phyloP scores from a whole-genome alignment of 2,113 vertebrate genomes.

The Cacatua alba region DNA sequence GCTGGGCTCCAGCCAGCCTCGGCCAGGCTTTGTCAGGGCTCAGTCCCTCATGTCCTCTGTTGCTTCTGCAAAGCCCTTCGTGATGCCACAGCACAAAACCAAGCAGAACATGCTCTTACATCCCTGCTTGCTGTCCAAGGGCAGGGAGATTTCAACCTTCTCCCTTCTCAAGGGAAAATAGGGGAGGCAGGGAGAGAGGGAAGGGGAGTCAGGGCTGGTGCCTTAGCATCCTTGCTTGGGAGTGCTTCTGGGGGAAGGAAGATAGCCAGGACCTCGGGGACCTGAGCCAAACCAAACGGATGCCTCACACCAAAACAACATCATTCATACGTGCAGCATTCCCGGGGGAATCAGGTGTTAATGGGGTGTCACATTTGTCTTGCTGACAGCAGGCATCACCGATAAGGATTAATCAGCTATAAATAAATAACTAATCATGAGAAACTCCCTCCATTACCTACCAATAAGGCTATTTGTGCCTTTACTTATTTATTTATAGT shows the following conservation, averaged over 20 bases:
- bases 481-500: neutral
- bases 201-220: neutral
- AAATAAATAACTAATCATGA: slow-evolving; percentile 27
- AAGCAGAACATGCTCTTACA: neutral
- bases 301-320: neutral
- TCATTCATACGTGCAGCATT: neutral
- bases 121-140: neutral
- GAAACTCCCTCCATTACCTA: neutral
- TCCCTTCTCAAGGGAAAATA: neutral
- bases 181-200: neutral
- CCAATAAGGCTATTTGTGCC: neutral
- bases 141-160: neutral
- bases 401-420: slow-evolving; percentile 38
- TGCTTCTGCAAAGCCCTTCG: neutral
- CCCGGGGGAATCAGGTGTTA: neutral
- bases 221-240: neutral
- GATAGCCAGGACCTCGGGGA: neutral
- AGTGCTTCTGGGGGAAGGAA: neutral
- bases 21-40: neutral
- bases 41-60: neutral
- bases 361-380: slow-evolving; percentile 13
- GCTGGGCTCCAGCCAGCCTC: neutral
- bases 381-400: slow-evolving; percentile 1
- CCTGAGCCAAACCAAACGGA: neutral
- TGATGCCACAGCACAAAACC: neutral